A percentile compares a stretch with the other conserved stretches of the same genome.
Conservation (phyloP, 2,888 invertebrate genomes). For the Drosophila lacicola region DNA sequence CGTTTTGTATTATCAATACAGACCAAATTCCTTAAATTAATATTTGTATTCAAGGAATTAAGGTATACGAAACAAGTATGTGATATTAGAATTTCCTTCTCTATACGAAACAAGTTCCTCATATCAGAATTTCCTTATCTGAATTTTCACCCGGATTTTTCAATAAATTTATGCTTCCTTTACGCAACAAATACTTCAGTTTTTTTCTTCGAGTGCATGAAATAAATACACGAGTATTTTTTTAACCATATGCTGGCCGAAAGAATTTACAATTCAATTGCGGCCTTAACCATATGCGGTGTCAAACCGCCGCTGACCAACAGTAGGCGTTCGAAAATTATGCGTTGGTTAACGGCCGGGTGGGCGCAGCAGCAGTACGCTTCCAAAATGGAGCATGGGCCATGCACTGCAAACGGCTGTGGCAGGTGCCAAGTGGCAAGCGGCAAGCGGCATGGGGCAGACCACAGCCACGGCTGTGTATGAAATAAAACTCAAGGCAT, state of each 20-base stretch:
- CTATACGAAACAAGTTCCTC: too few relatives aligned
- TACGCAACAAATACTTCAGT: not conserved
- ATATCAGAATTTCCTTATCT: too few relatives aligned
- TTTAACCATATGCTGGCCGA: constrained; percentile 43
- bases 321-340: constrained; percentile 40
- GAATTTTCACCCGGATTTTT: too few relatives aligned
- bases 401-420: constrained; percentile 46
- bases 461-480: constrained; percentile 15
- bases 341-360: constrained; percentile 49
- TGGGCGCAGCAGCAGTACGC: constrained; percentile 8
- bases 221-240: constrained; percentile 13
- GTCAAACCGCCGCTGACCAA: constrained; percentile 63
- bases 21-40: too few relatives aligned
- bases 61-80: too few relatives aligned
- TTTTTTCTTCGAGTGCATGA: constrained; percentile 1
- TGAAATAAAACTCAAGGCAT: constrained; percentile 51
- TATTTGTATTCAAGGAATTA: too few relatives aligned
- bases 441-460: not conserved
- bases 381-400: constrained; percentile 48
- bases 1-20: too few relatives aligned
- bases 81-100: too few relatives aligned
- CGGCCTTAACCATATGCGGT: constrained; percentile 61
- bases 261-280: constrained; percentile 72
- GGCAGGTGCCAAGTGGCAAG: constrained; percentile 24
- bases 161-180: too few relatives aligned